These are phyloP conservation scores for Danaus melanippus DNA, from an alignment of 1,140 invertebrate species.

Conservation along the genomic window DNA sequence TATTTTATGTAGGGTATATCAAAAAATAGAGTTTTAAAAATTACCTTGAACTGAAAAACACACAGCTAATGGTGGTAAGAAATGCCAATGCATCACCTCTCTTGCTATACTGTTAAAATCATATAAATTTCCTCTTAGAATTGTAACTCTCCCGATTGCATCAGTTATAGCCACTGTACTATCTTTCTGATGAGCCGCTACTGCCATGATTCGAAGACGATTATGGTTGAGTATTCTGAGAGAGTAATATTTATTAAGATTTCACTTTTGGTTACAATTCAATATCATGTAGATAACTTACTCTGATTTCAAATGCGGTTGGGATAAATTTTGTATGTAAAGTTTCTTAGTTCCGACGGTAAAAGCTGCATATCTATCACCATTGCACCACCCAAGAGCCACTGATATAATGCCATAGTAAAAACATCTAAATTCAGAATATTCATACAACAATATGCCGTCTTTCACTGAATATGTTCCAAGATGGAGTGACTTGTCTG, in stretches of 20 bases:
- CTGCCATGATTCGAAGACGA: slow-evolving; percentile 41
- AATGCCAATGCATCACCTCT: slow-evolving; percentile 68
- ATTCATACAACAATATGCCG: slow-evolving; percentile 39
- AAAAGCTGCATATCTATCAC: slow-evolving; percentile 52
- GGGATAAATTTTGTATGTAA: slow-evolving; percentile 45
- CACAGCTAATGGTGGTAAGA: slow-evolving; percentile 49
- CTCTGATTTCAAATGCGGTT: slow-evolving; percentile 40
- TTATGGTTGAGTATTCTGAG: slow-evolving; percentile 42
- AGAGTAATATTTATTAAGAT: slow-evolving; percentile 7
- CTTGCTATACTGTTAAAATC: slow-evolving; percentile 33
- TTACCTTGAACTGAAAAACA: slow-evolving; percentile 60
- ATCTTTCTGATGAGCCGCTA: slow-evolving; percentile 41
- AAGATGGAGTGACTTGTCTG: slow-evolving; percentile 20
- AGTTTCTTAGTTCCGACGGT: slow-evolving; percentile 46
- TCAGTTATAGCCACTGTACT: slow-evolving; percentile 50
- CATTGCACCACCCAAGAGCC: slow-evolving; percentile 47
- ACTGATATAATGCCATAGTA: slow-evolving; percentile 41
- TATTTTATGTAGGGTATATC: slow-evolving; percentile 1
- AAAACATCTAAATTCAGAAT: slow-evolving; percentile 21
- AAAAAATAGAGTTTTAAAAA: slow-evolving; percentile 3
- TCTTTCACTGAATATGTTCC: slow-evolving; percentile 42
- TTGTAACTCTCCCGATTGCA: slow-evolving; percentile 46
- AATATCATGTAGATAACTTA: slow-evolving; percentile 23
- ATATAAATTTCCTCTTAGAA: slow-evolving; percentile 50
- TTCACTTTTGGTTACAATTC: no score